Base-by-base conservation (phyloP, 37 sponge, comb jelly and placozoan genomes). In the Tethya wilhelma region DNA sequence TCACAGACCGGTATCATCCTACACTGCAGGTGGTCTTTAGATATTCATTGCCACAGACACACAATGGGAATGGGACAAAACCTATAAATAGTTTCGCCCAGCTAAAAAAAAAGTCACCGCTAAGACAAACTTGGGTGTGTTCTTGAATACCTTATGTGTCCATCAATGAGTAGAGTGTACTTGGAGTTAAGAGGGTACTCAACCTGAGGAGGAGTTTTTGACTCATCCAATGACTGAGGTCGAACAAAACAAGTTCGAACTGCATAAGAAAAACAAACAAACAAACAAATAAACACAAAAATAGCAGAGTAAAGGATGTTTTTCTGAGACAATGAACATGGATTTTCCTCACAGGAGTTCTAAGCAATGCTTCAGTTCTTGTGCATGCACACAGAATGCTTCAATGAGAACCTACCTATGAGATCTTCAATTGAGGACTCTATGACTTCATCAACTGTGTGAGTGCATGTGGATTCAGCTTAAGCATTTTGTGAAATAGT, bases 211-310 rank as follows among this genome's bases (percentile, higher is more conserved):
- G 93, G 89, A 28, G 42, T 22, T 32, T 53, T 71, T 36, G 75
- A 81, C 29, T 53, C 53, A n/a, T 67, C 76, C 17, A 59, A 44
- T 20, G 64, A 29, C 22, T 56, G 56, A 23, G 82, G 64, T 22
- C 85, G 60, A 17, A 90, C 88, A 87, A 90, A 90, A 58, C 94
- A 94, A 0, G 84, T 83, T 29, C 84, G 56, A 12, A 72, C 94
- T 94, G 80, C 37, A 39, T 22, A 39, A 1, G 42, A 34, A 66
- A 29, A 30, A 33, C 2, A 7, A 6, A 12, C 6, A 25, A n/a
- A 9, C 8, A 23, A 23, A 62, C n/a, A 28, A 23, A 62, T 62
- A 20, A 11, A 20, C 17, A 49, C 55, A 20, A 17, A 20, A 49
- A 49, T 20, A 49, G 14, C 9, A 49, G 55, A 49, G 55, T 49